phyloP scores from a whole-genome alignment of 2,113 vertebrate genomes.

The Ptychochromis oligacanthus region DNA sequence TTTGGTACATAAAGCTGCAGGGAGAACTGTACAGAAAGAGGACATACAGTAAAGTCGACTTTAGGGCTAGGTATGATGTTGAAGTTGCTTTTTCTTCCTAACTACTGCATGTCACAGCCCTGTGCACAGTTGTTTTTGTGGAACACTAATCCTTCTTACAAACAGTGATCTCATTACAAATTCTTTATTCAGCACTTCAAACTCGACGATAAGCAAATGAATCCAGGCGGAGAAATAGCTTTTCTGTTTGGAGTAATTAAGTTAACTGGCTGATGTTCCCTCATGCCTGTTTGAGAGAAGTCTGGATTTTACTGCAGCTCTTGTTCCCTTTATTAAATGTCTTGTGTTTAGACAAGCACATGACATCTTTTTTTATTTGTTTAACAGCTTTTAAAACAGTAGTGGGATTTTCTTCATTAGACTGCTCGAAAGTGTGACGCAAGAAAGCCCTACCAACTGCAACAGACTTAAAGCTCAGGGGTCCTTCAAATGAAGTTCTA shows the following conservation, averaged over 20 bases:
- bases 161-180: conserved; percentile 13
- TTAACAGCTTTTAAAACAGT: not conserved
- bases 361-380: not conserved
- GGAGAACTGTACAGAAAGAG: conserved; percentile 3
- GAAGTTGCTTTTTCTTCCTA: conserved; percentile 5
- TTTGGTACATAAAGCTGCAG: conserved; percentile 38
- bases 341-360: not conserved
- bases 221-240: not conserved
- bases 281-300: not conserved
- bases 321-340: conserved; percentile 5
- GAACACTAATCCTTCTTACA: not conserved
- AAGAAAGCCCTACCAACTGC: not conserved
- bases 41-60: conserved; percentile 23
- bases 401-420: not conserved
- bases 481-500: not conserved
- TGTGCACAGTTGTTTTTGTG: not conserved
- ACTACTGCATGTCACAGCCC: not conserved
- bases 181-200: conserved; percentile 4
- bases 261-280: not conserved
- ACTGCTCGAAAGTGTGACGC: not conserved
- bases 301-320: conserved; percentile 1
- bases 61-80: not conserved
- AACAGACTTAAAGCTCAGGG: not conserved
- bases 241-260: conserved; percentile 37
- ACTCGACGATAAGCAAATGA: not conserved